These are phyloP conservation scores for Plecturocebus donacophilus DNA, from an alignment of 2,113 vertebrate species.

Conservation along the genomic window DNA sequence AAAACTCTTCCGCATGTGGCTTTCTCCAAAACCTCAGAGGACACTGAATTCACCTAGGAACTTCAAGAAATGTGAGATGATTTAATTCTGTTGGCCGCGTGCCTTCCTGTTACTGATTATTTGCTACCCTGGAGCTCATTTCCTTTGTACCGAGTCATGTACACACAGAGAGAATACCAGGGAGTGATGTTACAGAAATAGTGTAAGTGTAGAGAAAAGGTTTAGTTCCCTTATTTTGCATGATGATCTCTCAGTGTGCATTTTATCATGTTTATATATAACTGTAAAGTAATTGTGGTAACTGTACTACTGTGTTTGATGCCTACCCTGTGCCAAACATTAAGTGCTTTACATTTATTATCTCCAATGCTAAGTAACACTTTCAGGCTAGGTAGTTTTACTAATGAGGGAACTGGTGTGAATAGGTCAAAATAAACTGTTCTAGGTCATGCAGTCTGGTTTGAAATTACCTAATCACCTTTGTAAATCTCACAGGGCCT, in stretches of 20 bases:
- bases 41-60: neutral
- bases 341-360: neutral
- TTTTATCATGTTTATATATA: neutral
- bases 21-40: constrained; percentile 4
- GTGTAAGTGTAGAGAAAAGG: neutral
- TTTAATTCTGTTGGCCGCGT: neutral
- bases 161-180: neutral
- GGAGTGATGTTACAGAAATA: neutral
- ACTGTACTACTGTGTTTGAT: neutral
- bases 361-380: neutral
- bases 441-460: neutral
- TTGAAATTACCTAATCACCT: neutral
- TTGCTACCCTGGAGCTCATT: neutral
- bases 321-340: neutral
- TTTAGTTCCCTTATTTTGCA: neutral
- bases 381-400: neutral
- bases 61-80: neutral
- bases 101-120: neutral
- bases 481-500: neutral
- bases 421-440: neutral
- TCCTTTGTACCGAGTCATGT: neutral
- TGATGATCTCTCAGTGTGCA: neutral
- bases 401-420: neutral
- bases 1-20: neutral
- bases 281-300: neutral